Percentiles rank a stretch among this genome's conserved stretches.
Conservation (phyloP, 2,797 vertebrate genomes). For the Taeniopygia guttata region DNA sequence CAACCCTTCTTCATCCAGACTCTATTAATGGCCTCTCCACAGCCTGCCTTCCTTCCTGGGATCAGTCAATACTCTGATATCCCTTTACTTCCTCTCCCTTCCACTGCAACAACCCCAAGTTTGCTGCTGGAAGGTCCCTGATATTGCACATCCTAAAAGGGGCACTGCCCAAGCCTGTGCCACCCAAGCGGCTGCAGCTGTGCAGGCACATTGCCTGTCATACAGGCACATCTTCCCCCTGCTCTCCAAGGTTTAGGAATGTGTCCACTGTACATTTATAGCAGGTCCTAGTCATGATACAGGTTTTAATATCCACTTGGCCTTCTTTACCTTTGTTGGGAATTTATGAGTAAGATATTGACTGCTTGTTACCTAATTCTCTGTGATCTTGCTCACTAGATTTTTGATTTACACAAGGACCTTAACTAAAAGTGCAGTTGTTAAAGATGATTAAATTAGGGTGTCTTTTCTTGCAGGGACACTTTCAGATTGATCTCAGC, state of each 20-base stretch:
- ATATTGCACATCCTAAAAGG: accelerated
- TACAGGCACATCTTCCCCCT: background rate
- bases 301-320: background rate
- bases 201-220: background rate
- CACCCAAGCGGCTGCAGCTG: background rate
- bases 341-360: background rate
- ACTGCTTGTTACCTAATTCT: background rate
- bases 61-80: accelerated
- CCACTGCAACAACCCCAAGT: background rate
- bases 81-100: background rate
- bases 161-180: background rate
- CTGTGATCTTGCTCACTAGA: background rate
- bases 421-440: background rate
- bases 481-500: background rate
- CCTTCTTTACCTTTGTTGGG: background rate
- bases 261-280: background rate
- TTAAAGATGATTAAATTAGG: background rate
- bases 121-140: background rate
- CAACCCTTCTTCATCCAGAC: background rate
- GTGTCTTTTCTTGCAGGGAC: background rate
- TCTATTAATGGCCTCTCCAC: background rate
- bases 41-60: background rate
- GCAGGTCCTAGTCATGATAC: background rate
- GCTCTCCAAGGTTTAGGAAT: background rate
- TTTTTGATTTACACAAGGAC: background rate